Base-by-base conservation (phyloP, 2,113 vertebrate species). In the Muntiacus muntjak region DNA sequence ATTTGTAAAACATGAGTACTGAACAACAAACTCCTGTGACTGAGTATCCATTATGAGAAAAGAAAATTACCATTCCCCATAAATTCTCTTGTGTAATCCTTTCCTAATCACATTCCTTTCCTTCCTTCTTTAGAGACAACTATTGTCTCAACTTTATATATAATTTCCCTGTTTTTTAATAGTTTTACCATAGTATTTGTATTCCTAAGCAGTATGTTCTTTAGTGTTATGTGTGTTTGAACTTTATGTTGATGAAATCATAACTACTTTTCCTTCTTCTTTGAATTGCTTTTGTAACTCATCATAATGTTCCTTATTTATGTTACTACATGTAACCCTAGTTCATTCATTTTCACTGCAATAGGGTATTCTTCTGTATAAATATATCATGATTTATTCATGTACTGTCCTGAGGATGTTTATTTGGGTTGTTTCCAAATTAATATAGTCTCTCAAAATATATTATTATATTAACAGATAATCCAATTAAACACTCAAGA, bases 261-360 rank as follows among this genome's bases (percentile, higher is more conserved):
- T 78, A 88, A 79, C 14, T 74, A 43, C 5, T 79, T 93, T 62
- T 71, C 91, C 71, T 87, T 79, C 26, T 95, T 93, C 50, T 87
- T n/a, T 89, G 52, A 55, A 26, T 89, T 89, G 40, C 25, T 94
- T 96, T 88, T 94, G 17, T 84, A 95, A 71, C 13, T 87, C 52
- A 87, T 91, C 6, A 62, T 81, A 81, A 45, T 95, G 33, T 81
- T 86, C 13, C 43, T 96, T 62, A 52, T 26, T 57, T 57, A 3
- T 81, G 23, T 91, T 97, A 90, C 17, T 97, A 26, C 40, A 7
- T 92, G 7, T 71, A 92, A 21, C 11, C 15, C 62, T 82, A 64
- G 26, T 79, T 92, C 8, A 95, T 90, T 84, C 33, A 54, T 95
- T 96, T 93, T 95, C 28, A 87, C 25, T 82, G 21, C 17, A 95